Evolutionary conservation across 2,888 invertebrate species (phyloP).

Genomic region (Drosophila bunnanda): DNA sequence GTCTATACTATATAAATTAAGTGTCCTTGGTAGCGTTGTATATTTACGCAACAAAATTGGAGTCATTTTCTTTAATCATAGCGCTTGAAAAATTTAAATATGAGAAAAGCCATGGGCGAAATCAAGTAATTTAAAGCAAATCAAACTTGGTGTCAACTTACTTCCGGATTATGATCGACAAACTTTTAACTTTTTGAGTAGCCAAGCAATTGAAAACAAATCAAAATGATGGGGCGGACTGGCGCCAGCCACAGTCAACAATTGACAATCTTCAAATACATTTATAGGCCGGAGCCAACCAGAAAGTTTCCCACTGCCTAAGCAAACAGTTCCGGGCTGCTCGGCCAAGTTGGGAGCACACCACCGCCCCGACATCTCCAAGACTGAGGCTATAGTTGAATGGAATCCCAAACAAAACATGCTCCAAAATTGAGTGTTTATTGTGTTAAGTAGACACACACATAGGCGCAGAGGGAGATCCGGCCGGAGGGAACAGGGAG

Average conservation of each 20-base stretch:
- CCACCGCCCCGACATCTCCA: background rate
- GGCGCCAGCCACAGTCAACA: slow-evolving; percentile 58
- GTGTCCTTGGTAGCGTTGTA: background rate
- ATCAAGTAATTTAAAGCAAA: slow-evolving; percentile 43
- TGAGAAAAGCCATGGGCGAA: slow-evolving; percentile 8
- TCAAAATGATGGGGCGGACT: slow-evolving; percentile 52
- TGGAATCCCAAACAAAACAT: slow-evolving; percentile 76
- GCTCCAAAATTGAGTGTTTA: slow-evolving; percentile 79
- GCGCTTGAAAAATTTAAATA: slow-evolving; percentile 3
- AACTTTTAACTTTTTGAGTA: slow-evolving; percentile 46
- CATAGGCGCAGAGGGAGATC: slow-evolving; percentile 19
- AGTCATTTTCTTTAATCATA: background rate
- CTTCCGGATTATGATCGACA: slow-evolving; percentile 48
- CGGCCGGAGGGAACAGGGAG: background rate
- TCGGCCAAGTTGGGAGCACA: slow-evolving; percentile 66
- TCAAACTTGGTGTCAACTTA: slow-evolving; percentile 65
- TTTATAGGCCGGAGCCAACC: slow-evolving; percentile 59
- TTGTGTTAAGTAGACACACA: slow-evolving; percentile 75
- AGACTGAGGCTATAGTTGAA: slow-evolving; percentile 47
- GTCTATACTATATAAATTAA: background rate
- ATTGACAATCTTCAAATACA: slow-evolving; percentile 69
- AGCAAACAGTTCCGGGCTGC: slow-evolving; percentile 59
- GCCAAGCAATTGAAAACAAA: slow-evolving; percentile 75
- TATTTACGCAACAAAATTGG: background rate
- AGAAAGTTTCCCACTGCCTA: slow-evolving; percentile 29